Percentiles rank a stretch among this genome's conserved stretches.
phyloP scores from a whole-genome alignment of 2,113 vertebrate species.

The Hippotragus niger region DNA sequence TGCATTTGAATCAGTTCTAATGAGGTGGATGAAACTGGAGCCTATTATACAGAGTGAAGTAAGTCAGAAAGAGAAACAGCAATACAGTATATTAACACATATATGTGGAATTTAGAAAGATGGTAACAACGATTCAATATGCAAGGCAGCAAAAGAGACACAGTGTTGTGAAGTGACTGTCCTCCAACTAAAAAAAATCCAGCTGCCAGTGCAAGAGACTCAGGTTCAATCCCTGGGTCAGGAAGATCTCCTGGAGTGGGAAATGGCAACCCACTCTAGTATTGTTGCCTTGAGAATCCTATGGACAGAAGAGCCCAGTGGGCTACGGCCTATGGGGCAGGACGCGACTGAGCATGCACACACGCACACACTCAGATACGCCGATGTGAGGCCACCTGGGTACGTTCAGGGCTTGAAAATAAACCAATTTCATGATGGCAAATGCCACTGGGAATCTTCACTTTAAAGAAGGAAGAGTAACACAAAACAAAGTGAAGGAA shows the following conservation, averaged over 20 bases:
- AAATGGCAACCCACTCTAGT: neutral
- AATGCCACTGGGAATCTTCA: neutral
- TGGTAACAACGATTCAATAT: neutral
- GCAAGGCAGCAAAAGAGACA: neutral
- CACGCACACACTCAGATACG: neutral
- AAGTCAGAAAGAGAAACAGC: neutral
- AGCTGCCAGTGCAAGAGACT: neutral
- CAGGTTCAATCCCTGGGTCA: neutral
- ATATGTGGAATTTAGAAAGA: neutral
- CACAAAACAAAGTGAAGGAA: neutral
- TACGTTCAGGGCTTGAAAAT: neutral
- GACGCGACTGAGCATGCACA: accelerated
- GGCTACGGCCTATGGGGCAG: neutral
- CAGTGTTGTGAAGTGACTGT: neutral
- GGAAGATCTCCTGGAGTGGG: neutral
- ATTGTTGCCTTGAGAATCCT: neutral
- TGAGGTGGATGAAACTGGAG: neutral
- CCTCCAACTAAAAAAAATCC: neutral
- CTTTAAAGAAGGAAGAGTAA: neutral
- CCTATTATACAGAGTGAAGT: neutral
- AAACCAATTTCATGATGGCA: neutral
- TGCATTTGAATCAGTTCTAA: neutral
- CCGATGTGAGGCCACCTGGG: neutral
- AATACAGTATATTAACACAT: neutral
- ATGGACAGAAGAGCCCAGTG: neutral